Base-by-base conservation (phyloP, 30 jellyfish, hydroid and myxozoan genomes). In the Hydra vulgaris region DNA sequence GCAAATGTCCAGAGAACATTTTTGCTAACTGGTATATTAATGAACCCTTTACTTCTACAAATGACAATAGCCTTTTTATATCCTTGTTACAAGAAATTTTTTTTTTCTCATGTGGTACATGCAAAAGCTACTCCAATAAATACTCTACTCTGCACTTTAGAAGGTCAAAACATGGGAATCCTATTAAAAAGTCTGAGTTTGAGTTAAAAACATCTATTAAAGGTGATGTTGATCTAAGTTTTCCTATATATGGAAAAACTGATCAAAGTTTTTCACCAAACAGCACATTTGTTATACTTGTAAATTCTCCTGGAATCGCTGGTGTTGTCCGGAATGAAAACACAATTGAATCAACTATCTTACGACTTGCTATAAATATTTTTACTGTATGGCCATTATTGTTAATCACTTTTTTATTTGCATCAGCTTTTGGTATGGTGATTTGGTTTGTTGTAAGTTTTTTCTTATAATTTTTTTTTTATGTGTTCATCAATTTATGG, bases 231-330 rank as follows among this genome's bases (percentile, higher is more conserved):
- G 82, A 80, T 66, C 22, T 70, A 16, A 80, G 87, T 24, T 80
- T 80, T 80, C 87, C 87, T 17, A 68, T 80, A 19, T 80, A 40
- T 22, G 87, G 87, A 40, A 80, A 12, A 5, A 70, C 19, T 55
- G 66, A 84, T 15, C 71, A 66, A 3, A 12, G 12, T 22, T 23
- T 40, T 21, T 1, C 52, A 19, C 82, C 72, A 18, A 21, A 68
- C 15, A 66, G 77, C 25, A 23, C 26, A 18, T 80, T 66, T 68
- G 20, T 54, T 16, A 27, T 24, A 26, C 24, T 80, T 20, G 54
- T 80, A 56, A 16, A 66, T 12, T 75, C 83, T 17, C 83, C 83
- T 21, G 83, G 83, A 1, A 25, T 66, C 56, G 21, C 72, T n/a
- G 26, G 23, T 20, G 66, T 75, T 26, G 83, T 75, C 8, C 69